These are phyloP conservation scores for Pseudococcus longispinus DNA, from an alignment of 2,888 invertebrate species.

Conservation along the genomic window DNA sequence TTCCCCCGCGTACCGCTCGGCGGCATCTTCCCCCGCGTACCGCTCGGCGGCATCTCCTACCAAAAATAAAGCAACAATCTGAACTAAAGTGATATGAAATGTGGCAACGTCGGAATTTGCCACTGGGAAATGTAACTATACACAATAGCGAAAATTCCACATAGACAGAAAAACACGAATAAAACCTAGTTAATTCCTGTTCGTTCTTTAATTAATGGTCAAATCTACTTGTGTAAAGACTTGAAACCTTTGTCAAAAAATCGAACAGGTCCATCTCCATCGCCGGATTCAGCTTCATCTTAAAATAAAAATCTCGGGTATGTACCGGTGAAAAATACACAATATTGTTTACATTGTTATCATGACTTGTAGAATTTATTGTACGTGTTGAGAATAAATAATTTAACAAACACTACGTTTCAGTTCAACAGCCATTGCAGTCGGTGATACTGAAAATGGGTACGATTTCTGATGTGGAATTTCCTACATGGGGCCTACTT, in stretches of 20 bases:
- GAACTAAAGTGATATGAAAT: too few relatives aligned
- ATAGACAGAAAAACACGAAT: conserved; percentile 1
- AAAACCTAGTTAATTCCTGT: background rate
- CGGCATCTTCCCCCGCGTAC: too few relatives aligned
- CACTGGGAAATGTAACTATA: too few relatives aligned
- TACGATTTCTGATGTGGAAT: conserved; percentile 64
- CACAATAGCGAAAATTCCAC: conserved; percentile 19
- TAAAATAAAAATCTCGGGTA: background rate
- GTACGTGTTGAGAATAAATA: background rate
- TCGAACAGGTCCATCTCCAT: background rate
- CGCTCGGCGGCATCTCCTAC: too few relatives aligned
- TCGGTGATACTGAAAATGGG: background rate
- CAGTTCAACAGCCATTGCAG: background rate
- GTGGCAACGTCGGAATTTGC: too few relatives aligned
- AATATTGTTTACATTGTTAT: conserved; percentile 24
- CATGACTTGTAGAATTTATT: conserved; percentile 40
- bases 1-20: too few relatives aligned
- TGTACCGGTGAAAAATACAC: background rate
- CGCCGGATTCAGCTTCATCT: background rate
- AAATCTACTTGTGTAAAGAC: too few relatives aligned
- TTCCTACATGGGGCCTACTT: conserved; percentile 83
- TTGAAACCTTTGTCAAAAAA: background rate
- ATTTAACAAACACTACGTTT: background rate
- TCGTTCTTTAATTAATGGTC: too few relatives aligned
- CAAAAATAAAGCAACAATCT: too few relatives aligned